phyloP scores from a whole-genome alignment of 1,140 invertebrate genomes.

The Orius insidiosus region DNA sequence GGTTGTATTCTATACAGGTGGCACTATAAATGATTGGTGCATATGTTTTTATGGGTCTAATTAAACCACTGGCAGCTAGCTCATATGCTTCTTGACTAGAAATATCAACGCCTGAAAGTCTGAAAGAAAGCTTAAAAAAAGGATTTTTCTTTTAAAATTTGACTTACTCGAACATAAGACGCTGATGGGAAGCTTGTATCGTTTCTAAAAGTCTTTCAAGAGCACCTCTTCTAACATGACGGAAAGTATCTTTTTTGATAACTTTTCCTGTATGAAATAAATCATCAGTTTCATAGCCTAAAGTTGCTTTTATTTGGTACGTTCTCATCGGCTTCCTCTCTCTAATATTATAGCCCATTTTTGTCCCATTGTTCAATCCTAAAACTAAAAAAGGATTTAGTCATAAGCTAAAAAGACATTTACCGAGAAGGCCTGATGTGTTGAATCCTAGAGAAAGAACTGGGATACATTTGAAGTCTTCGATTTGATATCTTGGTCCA shows the following conservation, averaged over 20 bases:
- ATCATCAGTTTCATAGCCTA: conserved; percentile 63
- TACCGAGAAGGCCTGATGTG: conserved; percentile 54
- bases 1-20: conserved; percentile 62
- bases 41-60: conserved; percentile 49
- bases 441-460: conserved; percentile 37
- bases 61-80: conserved; percentile 54
- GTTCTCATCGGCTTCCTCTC: conserved; percentile 37
- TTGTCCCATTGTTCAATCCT: conserved; percentile 48
- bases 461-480: conserved; percentile 40
- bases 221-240: conserved; percentile 41
- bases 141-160: not conserved
- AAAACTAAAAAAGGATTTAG: conserved; percentile 32
- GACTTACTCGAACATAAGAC: conserved; percentile 64
- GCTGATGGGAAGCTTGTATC: conserved; percentile 66
- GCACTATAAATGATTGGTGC: conserved; percentile 70
- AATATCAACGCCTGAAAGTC: conserved; percentile 56
- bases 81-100: conserved; percentile 79
- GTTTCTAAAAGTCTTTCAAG: conserved; percentile 53
- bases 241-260: conserved; percentile 49
- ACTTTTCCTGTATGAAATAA: conserved; percentile 54
- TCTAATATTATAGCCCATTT: conserved; percentile 33
- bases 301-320: conserved; percentile 57
- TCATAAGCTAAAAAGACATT: no score
- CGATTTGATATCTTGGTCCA: conserved; percentile 49
- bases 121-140: conserved; percentile 27